Percentiles rank a stretch among this genome's conserved stretches.
phyloP scores from a whole-genome alignment of 2,888 invertebrate genomes.

The Nomada fucata region DNA sequence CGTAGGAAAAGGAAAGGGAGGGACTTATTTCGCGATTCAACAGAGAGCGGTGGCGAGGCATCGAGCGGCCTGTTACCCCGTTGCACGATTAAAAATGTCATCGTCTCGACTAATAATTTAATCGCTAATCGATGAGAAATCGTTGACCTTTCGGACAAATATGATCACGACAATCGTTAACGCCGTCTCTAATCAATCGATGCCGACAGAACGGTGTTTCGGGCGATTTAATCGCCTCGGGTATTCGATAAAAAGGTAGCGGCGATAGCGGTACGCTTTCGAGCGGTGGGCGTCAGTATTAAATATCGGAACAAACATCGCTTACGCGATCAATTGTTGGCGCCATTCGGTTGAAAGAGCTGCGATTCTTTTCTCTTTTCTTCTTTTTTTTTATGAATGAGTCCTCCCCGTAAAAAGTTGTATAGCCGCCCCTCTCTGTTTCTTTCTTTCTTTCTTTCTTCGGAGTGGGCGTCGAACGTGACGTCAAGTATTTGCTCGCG shows the following conservation, averaged over 20 bases:
- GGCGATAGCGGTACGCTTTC: neutral
- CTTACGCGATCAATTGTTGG: neutral
- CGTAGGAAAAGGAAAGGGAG: too few relatives aligned
- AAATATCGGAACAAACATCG: neutral
- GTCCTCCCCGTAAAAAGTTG: neutral
- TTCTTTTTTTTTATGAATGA: conserved; percentile 14
- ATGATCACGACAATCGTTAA: conserved; percentile 40
- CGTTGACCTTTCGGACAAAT: conserved; percentile 67
- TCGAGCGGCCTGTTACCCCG: conserved; percentile 15
- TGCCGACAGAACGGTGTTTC: neutral
- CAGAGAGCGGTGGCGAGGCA: neutral
- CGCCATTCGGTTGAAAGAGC: neutral
- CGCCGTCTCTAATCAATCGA: conserved; percentile 18
- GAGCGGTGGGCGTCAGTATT: neutral
- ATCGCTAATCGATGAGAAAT: conserved; percentile 70
- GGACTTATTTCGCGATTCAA: conserved; percentile 3
- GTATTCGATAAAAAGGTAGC: neutral
- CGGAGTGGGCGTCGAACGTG: conserved; percentile 8
- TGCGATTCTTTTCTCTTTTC: neutral
- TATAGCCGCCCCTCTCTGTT: neutral
- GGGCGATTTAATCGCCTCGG: neutral
- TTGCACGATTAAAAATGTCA: conserved; percentile 62
- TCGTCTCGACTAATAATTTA: conserved; percentile 59
- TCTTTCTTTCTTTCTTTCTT: neutral
- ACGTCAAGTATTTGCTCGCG: conserved; percentile 49